Percentiles rank a stretch among this genome's conserved stretches.
These are phyloP conservation scores for Teleogryllus oceanicus DNA, from an alignment of 2,888 invertebrate genomes.

Conservation along the genomic window DNA sequence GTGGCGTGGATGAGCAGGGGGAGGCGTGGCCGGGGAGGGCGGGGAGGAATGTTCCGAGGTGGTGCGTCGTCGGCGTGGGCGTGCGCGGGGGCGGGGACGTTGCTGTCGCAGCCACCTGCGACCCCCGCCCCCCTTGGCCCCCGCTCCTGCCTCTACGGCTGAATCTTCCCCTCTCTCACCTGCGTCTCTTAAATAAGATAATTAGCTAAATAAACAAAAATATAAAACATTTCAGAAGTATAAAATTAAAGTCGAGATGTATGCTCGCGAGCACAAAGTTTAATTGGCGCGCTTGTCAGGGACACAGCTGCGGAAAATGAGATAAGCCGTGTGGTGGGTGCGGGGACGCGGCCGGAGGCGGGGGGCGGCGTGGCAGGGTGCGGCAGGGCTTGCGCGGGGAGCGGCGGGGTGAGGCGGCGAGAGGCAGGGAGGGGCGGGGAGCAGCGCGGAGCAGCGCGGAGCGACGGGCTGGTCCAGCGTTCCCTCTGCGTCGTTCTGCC, in stretches of 20 bases:
- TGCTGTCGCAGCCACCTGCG: not conserved
- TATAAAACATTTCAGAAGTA: not conserved
- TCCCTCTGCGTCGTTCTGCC: no score
- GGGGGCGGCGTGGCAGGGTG: not conserved
- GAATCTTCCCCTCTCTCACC: not conserved
- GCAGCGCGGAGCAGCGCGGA: not conserved
- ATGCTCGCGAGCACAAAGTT: conserved; percentile 11
- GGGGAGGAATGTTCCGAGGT: no score
- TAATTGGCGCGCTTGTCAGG: conserved; percentile 3
- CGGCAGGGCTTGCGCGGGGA: not conserved
- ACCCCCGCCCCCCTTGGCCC: not conserved
- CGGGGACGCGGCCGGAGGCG: not conserved
- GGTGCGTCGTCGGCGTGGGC: not conserved
- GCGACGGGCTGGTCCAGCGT: not conserved
- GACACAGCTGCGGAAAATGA: conserved; percentile 11
- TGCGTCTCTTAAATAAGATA: not conserved
- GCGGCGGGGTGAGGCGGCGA: no score
- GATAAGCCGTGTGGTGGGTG: not conserved
- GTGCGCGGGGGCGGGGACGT: not conserved
- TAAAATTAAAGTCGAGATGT: conserved; percentile 10
- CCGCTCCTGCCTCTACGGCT: no score
- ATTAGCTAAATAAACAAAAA: conserved; percentile 10
- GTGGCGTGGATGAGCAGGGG: no score
- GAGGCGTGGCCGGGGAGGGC: no score
- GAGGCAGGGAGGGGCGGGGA: not conserved